A percentile compares a stretch with the other conserved stretches of the same genome.
These are phyloP conservation scores for human DNA, from an alignment of 2,113 vertebrate species.

Conservation along the genomic window DNA sequence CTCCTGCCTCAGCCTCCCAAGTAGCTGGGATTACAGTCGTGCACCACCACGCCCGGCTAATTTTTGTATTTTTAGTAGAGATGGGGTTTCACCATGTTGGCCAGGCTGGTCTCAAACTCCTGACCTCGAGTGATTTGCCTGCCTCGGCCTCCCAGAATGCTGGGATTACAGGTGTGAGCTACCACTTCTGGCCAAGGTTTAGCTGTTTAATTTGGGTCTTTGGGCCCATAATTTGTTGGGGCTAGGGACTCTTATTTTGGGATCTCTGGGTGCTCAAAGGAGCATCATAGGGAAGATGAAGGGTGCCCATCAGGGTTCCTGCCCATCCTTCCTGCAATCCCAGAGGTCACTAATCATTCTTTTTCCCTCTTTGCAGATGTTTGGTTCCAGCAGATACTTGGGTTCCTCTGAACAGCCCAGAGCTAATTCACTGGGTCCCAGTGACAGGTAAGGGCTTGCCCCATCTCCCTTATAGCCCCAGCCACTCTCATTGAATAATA, in stretches of 20 bases:
- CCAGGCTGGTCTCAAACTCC: too few species aligned
- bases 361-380: conserved; percentile 68
- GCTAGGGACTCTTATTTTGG: not conserved
- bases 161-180: too few species aligned
- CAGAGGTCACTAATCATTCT: conserved; percentile 9
- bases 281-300: not conserved
- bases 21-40: not conserved
- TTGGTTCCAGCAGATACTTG: not conserved
- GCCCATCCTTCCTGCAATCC: not conserved
- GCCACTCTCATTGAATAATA: not conserved
- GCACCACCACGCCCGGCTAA: not conserved
- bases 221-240: not conserved
- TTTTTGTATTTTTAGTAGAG: not conserved
- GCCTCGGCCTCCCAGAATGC: too few species aligned
- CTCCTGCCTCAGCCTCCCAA: not conserved
- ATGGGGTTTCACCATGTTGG: too few species aligned
- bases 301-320: not conserved
- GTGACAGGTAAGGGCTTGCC: conserved; percentile 56
- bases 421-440: not conserved
- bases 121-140: too few species aligned
- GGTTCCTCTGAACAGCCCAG: not conserved
- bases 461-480: not conserved
- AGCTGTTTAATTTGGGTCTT: not conserved
- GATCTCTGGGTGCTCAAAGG: not conserved
- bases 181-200: too few species aligned